Conservation (phyloP, 2,888 invertebrate genomes). For the Seira ritae region DNA sequence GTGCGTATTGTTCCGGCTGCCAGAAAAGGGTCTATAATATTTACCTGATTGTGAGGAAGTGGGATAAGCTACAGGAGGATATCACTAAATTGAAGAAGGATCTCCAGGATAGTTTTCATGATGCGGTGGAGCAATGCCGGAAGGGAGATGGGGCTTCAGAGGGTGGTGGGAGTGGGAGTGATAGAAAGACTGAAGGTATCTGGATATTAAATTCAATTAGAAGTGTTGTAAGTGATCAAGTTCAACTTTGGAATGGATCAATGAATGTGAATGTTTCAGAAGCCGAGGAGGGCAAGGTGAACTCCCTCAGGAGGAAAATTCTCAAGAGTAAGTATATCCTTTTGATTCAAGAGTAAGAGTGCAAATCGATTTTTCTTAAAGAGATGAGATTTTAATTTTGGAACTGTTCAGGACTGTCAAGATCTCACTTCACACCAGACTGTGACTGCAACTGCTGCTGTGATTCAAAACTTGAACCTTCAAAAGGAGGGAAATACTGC, state of each 20-base stretch:
- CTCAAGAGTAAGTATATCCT: constrained; percentile 1
- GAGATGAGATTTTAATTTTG: too few relatives aligned
- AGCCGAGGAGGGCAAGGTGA: background rate
- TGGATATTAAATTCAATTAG: background rate
- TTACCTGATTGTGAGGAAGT: constrained; percentile 45
- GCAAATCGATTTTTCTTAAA: background rate
- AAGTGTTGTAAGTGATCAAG: background rate
- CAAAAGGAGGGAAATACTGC: background rate
- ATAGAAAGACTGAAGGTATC: constrained; percentile 5
- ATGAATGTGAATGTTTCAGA: constrained; percentile 16
- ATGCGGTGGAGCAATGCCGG: background rate
- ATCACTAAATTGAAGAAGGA: constrained; percentile 41
- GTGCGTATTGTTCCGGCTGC: constrained; percentile 28
- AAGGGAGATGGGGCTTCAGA: background rate
- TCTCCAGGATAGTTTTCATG: constrained; percentile 26
- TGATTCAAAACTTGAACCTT: background rate
- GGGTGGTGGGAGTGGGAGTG: background rate
- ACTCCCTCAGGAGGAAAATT: constrained; percentile 8
- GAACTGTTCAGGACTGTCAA: constrained; percentile 3
- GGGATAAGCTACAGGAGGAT: constrained; percentile 45
- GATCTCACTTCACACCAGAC: background rate
- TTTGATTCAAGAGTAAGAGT: background rate
- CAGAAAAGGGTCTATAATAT: constrained; percentile 48
- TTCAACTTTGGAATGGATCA: constrained; percentile 1
- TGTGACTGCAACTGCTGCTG: constrained; percentile 30